phyloP scores from a whole-genome alignment of 1,140 invertebrate species.

The Eciton burchellii region DNA sequence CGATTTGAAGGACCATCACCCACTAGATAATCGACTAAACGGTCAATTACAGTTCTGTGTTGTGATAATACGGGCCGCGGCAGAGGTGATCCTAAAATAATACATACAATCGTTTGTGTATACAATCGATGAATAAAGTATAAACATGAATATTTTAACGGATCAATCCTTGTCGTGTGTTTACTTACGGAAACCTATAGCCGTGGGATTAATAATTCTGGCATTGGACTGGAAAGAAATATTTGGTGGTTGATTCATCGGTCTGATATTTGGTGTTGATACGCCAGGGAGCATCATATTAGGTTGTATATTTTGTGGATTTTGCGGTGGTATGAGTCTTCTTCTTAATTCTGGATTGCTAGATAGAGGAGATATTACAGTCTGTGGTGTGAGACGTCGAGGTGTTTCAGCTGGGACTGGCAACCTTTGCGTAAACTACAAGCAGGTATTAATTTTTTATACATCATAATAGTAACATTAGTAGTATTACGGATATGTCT shows the following conservation, averaged over 20 bases:
- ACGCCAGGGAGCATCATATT: conserved; percentile 49
- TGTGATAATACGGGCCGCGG: conserved; percentile 86
- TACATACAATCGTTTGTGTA: conserved; percentile 1
- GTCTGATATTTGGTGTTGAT: conserved; percentile 64
- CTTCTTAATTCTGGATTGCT: conserved; percentile 76
- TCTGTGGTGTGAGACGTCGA: conserved; percentile 76
- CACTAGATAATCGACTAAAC: conserved; percentile 96
- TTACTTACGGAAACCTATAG: conserved; percentile 77
- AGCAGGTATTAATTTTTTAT: conserved; percentile 53
- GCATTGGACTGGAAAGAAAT: conserved; percentile 67
- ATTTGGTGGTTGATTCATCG: conserved; percentile 59
- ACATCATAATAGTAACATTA: too few relatives aligned
- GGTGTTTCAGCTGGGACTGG: conserved; percentile 69
- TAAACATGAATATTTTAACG: conserved; percentile 25
- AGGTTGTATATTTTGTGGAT: conserved; percentile 67
- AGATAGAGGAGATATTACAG: conserved; percentile 56
- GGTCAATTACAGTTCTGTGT: conserved; percentile 91
- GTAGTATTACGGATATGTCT: too few relatives aligned
- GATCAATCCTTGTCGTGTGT: conserved; percentile 30
- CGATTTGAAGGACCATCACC: conserved; percentile 98
- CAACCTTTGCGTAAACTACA: conserved; percentile 67
- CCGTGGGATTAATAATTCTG: conserved; percentile 75
- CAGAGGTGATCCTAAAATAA: conserved; percentile 70
- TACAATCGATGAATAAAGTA: conserved; percentile 1
- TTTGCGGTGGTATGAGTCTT: conserved; percentile 77